A percentile compares a stretch with the other conserved stretches of the same genome.
These are phyloP conservation scores for Ophthalmotilapia sp. DNA, from an alignment of 2,113 vertebrate species.

Conservation along the genomic window DNA sequence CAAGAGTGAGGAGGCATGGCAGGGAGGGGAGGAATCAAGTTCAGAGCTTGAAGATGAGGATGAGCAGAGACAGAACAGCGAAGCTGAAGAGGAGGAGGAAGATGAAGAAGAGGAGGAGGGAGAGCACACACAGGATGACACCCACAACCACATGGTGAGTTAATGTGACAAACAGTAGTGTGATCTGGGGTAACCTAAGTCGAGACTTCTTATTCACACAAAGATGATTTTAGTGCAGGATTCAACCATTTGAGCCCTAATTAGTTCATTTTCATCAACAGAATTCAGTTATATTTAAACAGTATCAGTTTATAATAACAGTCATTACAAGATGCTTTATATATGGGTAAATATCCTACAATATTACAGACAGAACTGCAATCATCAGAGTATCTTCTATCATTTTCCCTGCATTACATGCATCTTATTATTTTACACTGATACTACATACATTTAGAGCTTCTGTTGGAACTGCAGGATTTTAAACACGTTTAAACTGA, in stretches of 20 bases:
- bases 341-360: background rate
- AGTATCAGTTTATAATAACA: background rate
- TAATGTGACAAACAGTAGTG: background rate
- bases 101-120: conserved; percentile 2
- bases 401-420: background rate
- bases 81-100: conserved; percentile 29
- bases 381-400: background rate
- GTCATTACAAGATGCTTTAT: background rate
- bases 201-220: background rate
- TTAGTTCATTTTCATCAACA: background rate
- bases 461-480: background rate
- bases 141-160: conserved; percentile 28
- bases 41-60: conserved; percentile 38
- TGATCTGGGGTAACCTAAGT: background rate
- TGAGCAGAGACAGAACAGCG: conserved; percentile 28
- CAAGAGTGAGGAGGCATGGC: conserved; percentile 30
- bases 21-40: conserved; percentile 26
- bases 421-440: background rate
- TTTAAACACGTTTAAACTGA: background rate
- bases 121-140: conserved; percentile 26
- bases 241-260: background rate
- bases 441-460: background rate
- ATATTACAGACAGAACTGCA: background rate
- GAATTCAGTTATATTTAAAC: background rate
- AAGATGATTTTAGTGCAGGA: background rate